Conservation (phyloP, 1,140 invertebrate genomes). For the Calycopis cecrops region DNA sequence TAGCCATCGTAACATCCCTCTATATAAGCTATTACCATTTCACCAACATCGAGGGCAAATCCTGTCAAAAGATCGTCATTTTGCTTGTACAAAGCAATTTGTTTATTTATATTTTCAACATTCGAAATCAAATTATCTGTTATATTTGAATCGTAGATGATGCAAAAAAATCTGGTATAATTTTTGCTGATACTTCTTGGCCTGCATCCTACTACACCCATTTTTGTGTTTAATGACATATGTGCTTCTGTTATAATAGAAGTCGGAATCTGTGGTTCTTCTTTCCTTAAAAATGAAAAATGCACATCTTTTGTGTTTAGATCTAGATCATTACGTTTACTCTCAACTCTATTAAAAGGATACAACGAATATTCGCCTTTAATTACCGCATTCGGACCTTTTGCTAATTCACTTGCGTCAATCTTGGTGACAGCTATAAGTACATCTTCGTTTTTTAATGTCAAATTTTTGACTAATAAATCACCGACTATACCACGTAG, state of each 20-base stretch:
- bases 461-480: background rate
- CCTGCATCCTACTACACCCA: slow-evolving; percentile 57
- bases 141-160: slow-evolving; percentile 28
- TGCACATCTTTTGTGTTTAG: slow-evolving; percentile 47
- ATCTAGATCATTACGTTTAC: slow-evolving; percentile 34
- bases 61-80: slow-evolving; percentile 44
- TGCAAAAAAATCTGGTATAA: slow-evolving; percentile 50
- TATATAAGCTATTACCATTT: slow-evolving; percentile 42
- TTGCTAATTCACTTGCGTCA: slow-evolving; percentile 41
- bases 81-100: slow-evolving; percentile 13
- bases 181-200: slow-evolving; percentile 26
- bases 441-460: slow-evolving; percentile 33
- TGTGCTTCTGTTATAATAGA: slow-evolving; percentile 44
- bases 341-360: slow-evolving; percentile 32
- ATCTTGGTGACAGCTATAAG: slow-evolving; percentile 51
- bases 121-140: slow-evolving; percentile 30
- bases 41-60: slow-evolving; percentile 48
- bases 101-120: slow-evolving; percentile 44
- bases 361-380: slow-evolving; percentile 51
- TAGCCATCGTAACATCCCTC: slow-evolving; percentile 49
- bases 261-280: slow-evolving; percentile 34
- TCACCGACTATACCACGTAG: slow-evolving; percentile 32
- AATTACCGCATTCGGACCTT: slow-evolving; percentile 39
- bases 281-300: slow-evolving; percentile 27
- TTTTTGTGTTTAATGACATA: slow-evolving; percentile 51